Evolutionary conservation across 1,140 invertebrate species (phyloP).

Genomic region (Leptoteleia sp.): DNA sequence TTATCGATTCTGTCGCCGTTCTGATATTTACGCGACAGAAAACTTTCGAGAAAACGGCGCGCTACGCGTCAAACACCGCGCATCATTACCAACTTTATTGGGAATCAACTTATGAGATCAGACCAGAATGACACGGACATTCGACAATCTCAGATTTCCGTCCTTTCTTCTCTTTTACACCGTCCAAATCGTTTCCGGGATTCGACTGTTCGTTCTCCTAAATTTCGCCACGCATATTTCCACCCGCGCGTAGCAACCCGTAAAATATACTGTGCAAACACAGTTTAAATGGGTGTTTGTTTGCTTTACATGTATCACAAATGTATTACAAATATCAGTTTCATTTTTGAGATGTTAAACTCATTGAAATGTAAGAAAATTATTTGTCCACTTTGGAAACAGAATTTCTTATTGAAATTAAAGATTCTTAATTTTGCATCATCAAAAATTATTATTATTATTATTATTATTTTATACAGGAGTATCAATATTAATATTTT

Average conservation of each 20-base stretch:
- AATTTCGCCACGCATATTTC: background rate
- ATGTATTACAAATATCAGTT: too few species aligned
- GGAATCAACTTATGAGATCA: constrained; percentile 48
- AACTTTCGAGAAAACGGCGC: constrained; percentile 51
- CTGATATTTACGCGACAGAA: constrained; percentile 62
- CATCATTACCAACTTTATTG: constrained; percentile 54
- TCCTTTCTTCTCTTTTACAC: constrained; percentile 2
- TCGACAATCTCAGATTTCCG: constrained; percentile 15
- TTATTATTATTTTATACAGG: too few species aligned
- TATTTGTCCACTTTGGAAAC: too few species aligned
- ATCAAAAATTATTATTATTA: too few species aligned
- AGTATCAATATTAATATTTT: too few species aligned
- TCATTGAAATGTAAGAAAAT: too few species aligned
- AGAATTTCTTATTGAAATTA: too few species aligned
- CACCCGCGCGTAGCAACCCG: background rate
- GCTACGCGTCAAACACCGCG: constrained; percentile 37
- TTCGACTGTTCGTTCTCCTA: constrained; percentile 13
- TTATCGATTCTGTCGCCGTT: constrained; percentile 66
- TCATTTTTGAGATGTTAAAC: too few species aligned
- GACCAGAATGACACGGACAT: constrained; percentile 9
- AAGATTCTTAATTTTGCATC: too few species aligned
- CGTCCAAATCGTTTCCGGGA: background rate
- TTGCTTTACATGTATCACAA: too few species aligned
- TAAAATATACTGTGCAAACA: too few species aligned
- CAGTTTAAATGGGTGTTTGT: too few species aligned